A percentile compares a stretch with the other conserved stretches of the same genome.
phyloP scores from a whole-genome alignment of 1,140 invertebrate genomes.

The Zaprionus ornatus region DNA sequence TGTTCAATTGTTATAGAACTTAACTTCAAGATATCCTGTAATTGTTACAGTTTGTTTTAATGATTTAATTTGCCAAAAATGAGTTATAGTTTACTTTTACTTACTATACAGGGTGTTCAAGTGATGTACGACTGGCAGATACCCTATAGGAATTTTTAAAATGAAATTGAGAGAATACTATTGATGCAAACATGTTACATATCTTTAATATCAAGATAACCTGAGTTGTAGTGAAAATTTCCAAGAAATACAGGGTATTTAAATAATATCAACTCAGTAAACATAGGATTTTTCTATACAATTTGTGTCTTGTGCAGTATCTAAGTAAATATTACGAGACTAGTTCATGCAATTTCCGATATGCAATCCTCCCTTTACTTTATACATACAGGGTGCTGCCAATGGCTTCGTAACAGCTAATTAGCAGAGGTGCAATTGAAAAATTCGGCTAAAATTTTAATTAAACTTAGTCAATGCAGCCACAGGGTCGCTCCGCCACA shows the following conservation, averaged over 20 bases:
- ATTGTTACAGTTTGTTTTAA: background rate
- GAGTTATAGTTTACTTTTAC: background rate
- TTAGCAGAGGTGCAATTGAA: slow-evolving; percentile 21
- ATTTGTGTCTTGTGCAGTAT: no score
- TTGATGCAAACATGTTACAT: background rate
- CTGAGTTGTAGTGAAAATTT: background rate
- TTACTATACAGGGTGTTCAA: background rate
- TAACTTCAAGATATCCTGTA: background rate
- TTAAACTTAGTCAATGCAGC: slow-evolving; percentile 38
- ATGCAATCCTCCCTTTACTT: background rate
- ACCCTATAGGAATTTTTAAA: background rate
- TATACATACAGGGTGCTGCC: background rate
- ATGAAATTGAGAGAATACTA: background rate
- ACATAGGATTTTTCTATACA: background rate
- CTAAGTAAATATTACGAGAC: no score
- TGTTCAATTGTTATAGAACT: background rate
- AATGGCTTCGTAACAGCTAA: slow-evolving; percentile 16
- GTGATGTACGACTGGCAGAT: background rate
- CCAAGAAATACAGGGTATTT: background rate
- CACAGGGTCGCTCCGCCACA: slow-evolving; percentile 2
- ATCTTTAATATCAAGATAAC: background rate
- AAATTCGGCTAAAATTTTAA: slow-evolving; percentile 33
- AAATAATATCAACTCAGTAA: background rate
- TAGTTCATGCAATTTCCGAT: no score
- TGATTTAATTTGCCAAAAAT: background rate